Evolutionary conservation across 64 coral and sea anemone genomes (phyloP), one percentile per base, ranked within the genome.

Genomic region (Stichodactyla helianthus): DNA sequence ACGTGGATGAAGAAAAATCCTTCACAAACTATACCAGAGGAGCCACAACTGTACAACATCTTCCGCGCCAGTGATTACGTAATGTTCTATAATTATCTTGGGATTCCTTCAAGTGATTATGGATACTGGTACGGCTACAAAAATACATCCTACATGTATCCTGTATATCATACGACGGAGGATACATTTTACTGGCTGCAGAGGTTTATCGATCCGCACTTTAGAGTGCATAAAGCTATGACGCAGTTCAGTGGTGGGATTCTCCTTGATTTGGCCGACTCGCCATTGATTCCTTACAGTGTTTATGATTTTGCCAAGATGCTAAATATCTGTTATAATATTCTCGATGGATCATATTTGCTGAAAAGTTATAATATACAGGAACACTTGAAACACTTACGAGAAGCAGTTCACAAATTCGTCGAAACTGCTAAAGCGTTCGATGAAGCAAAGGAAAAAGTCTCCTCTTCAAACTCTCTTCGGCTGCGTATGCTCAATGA

Each of bases 401-500:
- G 87, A 52, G 60, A 90, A 26, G 91, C 94, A 50, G 53, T 93
- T 4, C n/a, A 77, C 44, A 64, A 44, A 20, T 97, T 97, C 20
- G 50, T 86, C 9, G 77, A 89, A 44, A 23, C 61, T 57, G 86
- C 91, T 44, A 83, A 63, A 52, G 60, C 7, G 31, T 97, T 97
- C 55, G 94, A 97, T 71, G 20, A 51, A 7, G 65, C 18, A 52
- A 95, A 89, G 81, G 77, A 83, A 20, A 88, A 89, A 57, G 10
- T 19, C 25, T 52, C 78, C 13, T 7, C 18, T 44, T 81, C n/a
- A 1, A 74, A 56, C 77, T 50, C 85, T 60, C 25, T 74, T 27
- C 71, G 86, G 15, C 83, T 91, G 22, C 93, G 90, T 52, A 85
- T 64, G 55, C 5, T 93, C 44, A 97, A 97, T 88, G 94, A 97